These are phyloP conservation scores for Chauna torquata DNA, from an alignment of 2,113 vertebrate genomes.

Conservation along the genomic window DNA sequence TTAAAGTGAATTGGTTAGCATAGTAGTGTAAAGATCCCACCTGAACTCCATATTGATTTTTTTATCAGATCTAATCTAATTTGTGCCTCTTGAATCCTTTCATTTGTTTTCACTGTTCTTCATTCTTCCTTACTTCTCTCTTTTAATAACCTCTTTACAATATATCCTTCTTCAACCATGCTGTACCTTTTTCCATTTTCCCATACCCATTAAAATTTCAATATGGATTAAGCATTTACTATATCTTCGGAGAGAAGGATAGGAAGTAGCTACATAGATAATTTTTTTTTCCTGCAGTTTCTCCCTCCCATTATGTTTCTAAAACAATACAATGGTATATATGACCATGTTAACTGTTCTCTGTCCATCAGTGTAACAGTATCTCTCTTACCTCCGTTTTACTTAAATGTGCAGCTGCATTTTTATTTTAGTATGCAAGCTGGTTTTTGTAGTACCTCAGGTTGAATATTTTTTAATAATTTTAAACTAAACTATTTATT, in stretches of 20 bases:
- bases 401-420: background rate
- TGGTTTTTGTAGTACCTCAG: background rate
- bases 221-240: background rate
- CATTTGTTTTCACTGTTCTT: background rate
- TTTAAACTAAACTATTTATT: background rate
- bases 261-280: background rate
- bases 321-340: background rate
- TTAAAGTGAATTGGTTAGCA: background rate
- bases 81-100: background rate
- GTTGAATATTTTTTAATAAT: background rate
- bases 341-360: background rate
- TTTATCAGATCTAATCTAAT: slow-evolving; percentile 28
- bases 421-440: background rate
- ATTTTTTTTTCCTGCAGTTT: background rate
- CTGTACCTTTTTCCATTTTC: background rate
- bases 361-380: background rate
- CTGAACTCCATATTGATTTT: background rate
- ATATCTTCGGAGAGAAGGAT: background rate
- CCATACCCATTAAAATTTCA: background rate
- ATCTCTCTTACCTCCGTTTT: background rate
- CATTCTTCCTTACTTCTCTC: background rate
- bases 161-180: background rate
- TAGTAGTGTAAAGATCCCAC: background rate
- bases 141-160: background rate
- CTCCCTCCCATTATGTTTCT: background rate